Conservation (phyloP, 1,140 invertebrate species). For the Drosophila ohnishii region DNA sequence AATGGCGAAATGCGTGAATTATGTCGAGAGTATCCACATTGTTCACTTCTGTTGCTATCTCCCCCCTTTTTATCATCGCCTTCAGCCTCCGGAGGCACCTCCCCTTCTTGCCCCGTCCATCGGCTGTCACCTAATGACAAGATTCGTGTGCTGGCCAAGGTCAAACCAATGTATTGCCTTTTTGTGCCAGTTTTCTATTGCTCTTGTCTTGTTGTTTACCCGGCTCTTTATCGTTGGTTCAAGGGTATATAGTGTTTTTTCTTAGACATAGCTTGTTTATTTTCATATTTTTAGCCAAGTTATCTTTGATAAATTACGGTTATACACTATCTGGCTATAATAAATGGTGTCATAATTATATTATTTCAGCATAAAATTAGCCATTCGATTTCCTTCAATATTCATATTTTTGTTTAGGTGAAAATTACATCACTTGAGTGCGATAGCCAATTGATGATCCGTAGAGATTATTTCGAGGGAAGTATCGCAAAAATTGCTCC, state of each 20-base stretch:
- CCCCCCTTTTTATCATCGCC: constrained; percentile 1
- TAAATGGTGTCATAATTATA: not conserved
- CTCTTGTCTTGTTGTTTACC: constrained; percentile 39
- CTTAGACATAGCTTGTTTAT: not conserved
- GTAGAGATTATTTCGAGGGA: not conserved
- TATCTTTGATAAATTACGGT: not conserved
- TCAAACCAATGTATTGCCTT: constrained; percentile 51
- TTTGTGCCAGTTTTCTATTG: constrained; percentile 45
- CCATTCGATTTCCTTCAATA: not conserved
- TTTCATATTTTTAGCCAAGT: constrained; percentile 10
- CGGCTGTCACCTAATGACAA: constrained; percentile 60
- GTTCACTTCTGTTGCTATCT: constrained; percentile 44
- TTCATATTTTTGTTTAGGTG: too few relatives aligned
- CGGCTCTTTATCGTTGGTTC: constrained; percentile 25
- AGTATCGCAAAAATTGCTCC: constrained; percentile 3
- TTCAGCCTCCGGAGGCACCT: constrained; percentile 1
- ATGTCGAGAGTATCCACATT: constrained; percentile 68
- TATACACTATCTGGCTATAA: not conserved
- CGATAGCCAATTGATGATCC: not conserved
- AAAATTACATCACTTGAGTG: constrained; percentile 1
- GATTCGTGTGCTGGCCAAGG: constrained; percentile 54
- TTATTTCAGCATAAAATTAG: not conserved
- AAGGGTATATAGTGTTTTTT: constrained; percentile 17
- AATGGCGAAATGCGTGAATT: constrained; percentile 82
- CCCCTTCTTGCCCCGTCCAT: not conserved